Evolutionary conservation across 2,888 invertebrate genomes (phyloP), one percentile per base, ranked within the genome.

Genomic region (Stenichneumon culpator): DNA sequence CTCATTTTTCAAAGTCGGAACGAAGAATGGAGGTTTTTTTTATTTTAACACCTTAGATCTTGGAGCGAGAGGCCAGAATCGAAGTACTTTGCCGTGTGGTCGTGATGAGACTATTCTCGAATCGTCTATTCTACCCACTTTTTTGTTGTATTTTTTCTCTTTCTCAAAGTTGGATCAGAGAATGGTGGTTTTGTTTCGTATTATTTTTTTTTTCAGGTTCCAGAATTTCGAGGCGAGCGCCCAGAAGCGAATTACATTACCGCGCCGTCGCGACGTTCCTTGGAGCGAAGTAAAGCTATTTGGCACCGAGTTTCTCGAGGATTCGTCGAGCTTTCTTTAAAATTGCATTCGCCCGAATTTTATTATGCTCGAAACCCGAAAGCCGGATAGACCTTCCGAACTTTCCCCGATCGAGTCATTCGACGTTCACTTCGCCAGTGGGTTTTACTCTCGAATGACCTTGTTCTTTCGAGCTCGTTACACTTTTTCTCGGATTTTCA

Each of bases 301-400:
- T 47, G 70, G 39, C 22, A 52, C 54, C 19, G 79, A 63, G 57
- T 60, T 63, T 50, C 57, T 36, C 70, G 44, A 50, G 25, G 32
- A 67, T 32, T 69, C 65, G 60, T 70, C 65, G 36, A 47, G 65
- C 36, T 7, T 50, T 63, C 28, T 78, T 63, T 19, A 19, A 67
- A 67, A 65, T 65, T 44, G 50, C 5, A 80, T 39, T 44, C 14
- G 63, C 14, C 11, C 50, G 54, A 78, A 78, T 73, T 69, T 78
- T 68, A 63, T 74, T 25, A 32, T 54, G 22, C 52, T 16, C 11
- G 60, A 70, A 14, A 69, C 11, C 39, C 57, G 52, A 28, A 36
- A 69, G 25, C 57, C 54, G 28, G 36, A 22, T 54, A 28, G 57
- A 65, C 28, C 22, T 60, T 22, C 60, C 19, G n/a, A 60, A 22